Conservation (phyloP, 64 coral and sea anemone species). For the Cladopsammia gracilis region DNA sequence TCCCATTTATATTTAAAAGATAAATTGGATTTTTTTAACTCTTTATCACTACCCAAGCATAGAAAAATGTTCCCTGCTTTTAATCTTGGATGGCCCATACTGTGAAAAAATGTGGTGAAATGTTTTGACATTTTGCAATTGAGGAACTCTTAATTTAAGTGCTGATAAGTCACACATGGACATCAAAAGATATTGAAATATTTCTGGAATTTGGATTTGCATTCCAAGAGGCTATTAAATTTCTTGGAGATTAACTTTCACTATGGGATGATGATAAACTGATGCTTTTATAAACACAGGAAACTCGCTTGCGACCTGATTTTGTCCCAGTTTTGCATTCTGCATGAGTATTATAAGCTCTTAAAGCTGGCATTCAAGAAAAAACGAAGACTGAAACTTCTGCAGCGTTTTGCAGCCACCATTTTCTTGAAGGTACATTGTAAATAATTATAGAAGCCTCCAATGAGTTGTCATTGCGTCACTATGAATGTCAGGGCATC, state of each 20-base stretch:
- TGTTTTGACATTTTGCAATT: neutral
- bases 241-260: slow-evolving; percentile 13
- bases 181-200: slow-evolving; percentile 6
- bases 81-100: no score
- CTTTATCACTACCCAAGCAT: no score
- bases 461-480: no score
- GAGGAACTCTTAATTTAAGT: neutral
- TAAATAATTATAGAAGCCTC: no score
- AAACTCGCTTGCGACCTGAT: neutral
- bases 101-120: neutral
- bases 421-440: slow-evolving; percentile 2
- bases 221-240: slow-evolving; percentile 32
- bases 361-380: slow-evolving; percentile 6
- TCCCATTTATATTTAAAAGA: no score
- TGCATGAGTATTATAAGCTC: neutral
- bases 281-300: neutral
- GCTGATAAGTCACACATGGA: slow-evolving; percentile 2
- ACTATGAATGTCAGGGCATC: neutral
- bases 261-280: neutral
- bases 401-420: neutral
- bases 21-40: no score
- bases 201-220: slow-evolving; percentile 4
- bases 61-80: no score
- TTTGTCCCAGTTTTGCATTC: neutral
- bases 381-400: slow-evolving; percentile 3